Conservation (phyloP, 2,888 invertebrate species). For the Anodontia alba region DNA sequence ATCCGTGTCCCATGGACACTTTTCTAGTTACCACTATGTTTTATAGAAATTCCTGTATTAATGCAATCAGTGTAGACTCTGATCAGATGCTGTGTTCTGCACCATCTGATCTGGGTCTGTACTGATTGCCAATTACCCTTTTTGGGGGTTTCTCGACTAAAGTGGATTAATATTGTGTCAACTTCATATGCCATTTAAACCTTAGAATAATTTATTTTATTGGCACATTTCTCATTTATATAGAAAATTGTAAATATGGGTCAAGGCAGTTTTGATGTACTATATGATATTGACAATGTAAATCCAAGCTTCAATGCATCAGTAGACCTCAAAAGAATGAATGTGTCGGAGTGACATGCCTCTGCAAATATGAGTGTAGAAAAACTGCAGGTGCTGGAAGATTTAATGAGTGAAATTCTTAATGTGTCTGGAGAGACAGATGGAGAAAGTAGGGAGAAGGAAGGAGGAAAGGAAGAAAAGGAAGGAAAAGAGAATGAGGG, state of each 20-base stretch:
- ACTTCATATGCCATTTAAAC: no score
- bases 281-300: background rate
- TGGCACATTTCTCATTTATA: no score
- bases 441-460: background rate
- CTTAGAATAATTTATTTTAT: no score
- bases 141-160: no score
- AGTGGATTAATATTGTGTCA: no score
- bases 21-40: no score
- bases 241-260: background rate
- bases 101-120: no score
- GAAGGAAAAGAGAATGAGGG: conserved; percentile 7
- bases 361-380: background rate
- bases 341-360: background rate
- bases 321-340: background rate
- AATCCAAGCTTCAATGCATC: background rate
- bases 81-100: no score
- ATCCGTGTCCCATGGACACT: no score
- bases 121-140: no score
- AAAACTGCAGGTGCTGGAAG: background rate
- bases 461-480: background rate
- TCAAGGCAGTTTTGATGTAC: background rate
- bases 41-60: no score
- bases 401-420: conserved; percentile 13
- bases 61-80: no score
- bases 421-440: background rate